A percentile compares a stretch with the other conserved stretches of the same genome.
Evolutionary conservation across 2,888 invertebrate genomes (phyloP).

Genomic region (Tillus elongatus): DNA sequence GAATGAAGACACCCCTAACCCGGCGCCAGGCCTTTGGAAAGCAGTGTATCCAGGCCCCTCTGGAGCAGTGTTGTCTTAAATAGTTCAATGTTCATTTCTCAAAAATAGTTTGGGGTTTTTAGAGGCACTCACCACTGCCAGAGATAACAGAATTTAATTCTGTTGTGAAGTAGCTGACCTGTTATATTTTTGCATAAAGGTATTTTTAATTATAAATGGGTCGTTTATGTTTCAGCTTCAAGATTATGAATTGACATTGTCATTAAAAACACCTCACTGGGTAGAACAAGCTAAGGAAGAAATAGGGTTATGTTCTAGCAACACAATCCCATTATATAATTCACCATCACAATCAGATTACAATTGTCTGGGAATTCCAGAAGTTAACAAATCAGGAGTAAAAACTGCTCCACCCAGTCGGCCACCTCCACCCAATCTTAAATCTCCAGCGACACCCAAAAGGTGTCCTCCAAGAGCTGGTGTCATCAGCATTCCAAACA

Average conservation of each 20-base stretch:
- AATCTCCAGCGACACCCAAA: conserved; percentile 46
- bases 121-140: too few relatives aligned
- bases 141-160: too few relatives aligned
- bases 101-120: too few relatives aligned
- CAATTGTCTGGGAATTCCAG: conserved; percentile 45
- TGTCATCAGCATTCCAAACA: conserved; percentile 44
- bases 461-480: conserved; percentile 39
- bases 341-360: conserved; percentile 36
- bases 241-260: conserved; percentile 58
- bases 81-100: too few relatives aligned
- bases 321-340: conserved; percentile 64
- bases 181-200: too few relatives aligned
- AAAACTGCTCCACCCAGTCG: conserved; percentile 43
- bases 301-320: conserved; percentile 73
- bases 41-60: too few relatives aligned
- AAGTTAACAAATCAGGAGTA: conserved; percentile 36
- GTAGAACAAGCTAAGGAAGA: conserved; percentile 70
- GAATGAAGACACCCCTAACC: too few relatives aligned
- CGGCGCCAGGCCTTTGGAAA: too few relatives aligned
- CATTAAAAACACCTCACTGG: conserved; percentile 81
- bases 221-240: conserved; percentile 47
- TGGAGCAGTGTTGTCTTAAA: too few relatives aligned
- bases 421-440: conserved; percentile 45
- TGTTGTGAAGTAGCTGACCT: too few relatives aligned
- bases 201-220: conserved; percentile 24